Conservation (phyloP, 2,888 invertebrate genomes). For the Chrysotoxum bicinctum region DNA sequence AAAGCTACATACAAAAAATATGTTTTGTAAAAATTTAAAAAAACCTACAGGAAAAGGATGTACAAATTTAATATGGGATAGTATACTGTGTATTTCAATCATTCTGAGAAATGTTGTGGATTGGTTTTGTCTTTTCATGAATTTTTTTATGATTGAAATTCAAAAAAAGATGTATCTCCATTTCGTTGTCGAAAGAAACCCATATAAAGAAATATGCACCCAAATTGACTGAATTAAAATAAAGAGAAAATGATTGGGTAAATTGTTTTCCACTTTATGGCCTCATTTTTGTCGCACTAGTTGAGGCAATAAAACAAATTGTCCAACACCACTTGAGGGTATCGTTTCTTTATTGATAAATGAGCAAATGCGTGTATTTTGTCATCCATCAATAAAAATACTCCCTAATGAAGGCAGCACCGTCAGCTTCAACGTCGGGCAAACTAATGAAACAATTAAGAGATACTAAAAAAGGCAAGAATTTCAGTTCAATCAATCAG, state of each 20-base stretch:
- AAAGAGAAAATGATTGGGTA: constrained; percentile 13
- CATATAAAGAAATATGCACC: background rate
- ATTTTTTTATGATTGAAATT: too few relatives aligned
- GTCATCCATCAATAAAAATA: constrained; percentile 28
- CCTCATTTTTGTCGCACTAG: background rate
- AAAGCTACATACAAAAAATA: background rate
- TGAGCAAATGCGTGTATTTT: constrained; percentile 8
- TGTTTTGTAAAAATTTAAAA: background rate
- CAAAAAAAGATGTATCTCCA: background rate
- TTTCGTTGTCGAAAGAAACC: background rate
- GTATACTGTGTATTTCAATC: background rate
- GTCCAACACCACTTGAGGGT: background rate
- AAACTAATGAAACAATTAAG: constrained; percentile 36
- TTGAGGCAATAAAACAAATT: constrained; percentile 24
- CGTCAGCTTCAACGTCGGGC: background rate
- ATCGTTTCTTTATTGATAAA: constrained; percentile 13
- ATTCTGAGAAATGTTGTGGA: too few relatives aligned
- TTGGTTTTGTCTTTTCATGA: background rate
- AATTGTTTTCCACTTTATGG: constrained; percentile 7
- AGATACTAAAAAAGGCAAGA: background rate
- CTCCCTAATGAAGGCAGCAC: constrained; percentile 2
- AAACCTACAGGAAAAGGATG: background rate
- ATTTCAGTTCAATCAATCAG: constrained; percentile 6
- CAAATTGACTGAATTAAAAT: constrained; percentile 13
- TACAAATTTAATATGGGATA: background rate